A percentile compares a stretch with the other conserved stretches of the same genome.
Conservation (phyloP, 2,797 vertebrate genomes). For the Scolopax rusticola region DNA sequence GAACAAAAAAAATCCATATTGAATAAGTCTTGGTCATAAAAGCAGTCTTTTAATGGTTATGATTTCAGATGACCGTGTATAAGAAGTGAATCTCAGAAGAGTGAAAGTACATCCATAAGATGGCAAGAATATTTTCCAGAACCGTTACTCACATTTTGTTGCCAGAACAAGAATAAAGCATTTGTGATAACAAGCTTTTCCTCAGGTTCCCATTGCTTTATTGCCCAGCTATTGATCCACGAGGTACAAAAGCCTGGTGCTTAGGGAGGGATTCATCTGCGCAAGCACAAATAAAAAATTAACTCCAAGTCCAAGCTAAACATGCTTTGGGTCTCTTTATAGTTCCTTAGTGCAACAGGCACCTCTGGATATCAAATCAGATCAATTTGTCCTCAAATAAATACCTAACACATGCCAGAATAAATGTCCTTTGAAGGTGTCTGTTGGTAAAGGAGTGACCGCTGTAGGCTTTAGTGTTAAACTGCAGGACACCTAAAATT, state of each 20-base stretch:
- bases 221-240: neutral
- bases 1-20: neutral
- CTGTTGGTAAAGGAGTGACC: rapidly evolving
- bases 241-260: neutral
- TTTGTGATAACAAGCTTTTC: neutral
- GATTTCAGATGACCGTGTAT: neutral
- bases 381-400: neutral
- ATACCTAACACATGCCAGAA: neutral
- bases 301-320: neutral
- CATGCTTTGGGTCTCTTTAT: neutral
- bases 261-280: neutral
- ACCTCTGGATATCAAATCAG: neutral
- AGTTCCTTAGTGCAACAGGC: neutral
- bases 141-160: neutral
- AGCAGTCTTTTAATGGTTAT: neutral
- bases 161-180: neutral
- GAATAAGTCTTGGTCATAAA: neutral
- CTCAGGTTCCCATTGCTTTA: neutral
- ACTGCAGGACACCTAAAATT: neutral
- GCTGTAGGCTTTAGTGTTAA: neutral
- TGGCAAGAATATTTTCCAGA: neutral
- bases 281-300: neutral
- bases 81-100: neutral
- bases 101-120: neutral
- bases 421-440: neutral